Evolutionary conservation across 2,113 vertebrate genomes (phyloP).

Genomic region (Oxyruncus cristatus): DNA sequence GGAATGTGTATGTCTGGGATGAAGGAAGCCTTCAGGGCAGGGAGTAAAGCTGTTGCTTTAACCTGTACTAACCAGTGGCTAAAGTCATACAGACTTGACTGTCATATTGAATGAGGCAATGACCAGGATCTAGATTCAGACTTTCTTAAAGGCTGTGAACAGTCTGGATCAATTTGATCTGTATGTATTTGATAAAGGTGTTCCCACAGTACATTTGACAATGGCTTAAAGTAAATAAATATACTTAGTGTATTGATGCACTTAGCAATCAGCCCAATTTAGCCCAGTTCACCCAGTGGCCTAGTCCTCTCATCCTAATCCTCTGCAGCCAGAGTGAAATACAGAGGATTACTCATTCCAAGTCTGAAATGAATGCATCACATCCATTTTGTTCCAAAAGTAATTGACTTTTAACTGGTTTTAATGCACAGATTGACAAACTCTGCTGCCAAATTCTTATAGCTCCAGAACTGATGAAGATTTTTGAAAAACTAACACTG

Average conservation of each 20-base stretch:
- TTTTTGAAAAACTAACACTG: background rate
- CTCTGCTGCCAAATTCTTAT: background rate
- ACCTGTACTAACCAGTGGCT: background rate
- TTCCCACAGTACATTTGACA: background rate
- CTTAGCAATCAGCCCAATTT: background rate
- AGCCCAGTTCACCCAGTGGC: background rate
- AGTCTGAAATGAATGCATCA: background rate
- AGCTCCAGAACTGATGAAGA: background rate
- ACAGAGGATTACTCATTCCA: background rate
- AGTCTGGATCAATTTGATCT: background rate
- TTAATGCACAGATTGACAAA: background rate
- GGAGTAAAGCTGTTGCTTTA: background rate
- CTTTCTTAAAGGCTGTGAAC: background rate
- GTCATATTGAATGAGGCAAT: background rate
- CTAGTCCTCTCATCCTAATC: background rate
- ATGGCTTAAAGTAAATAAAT: background rate
- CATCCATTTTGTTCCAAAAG: background rate
- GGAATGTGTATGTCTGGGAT: rapidly evolving
- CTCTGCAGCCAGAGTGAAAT: background rate
- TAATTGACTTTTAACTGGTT: background rate
- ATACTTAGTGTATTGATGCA: background rate
- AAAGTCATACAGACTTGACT: background rate
- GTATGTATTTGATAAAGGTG: background rate
- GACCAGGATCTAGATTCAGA: background rate
- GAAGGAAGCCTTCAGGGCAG: background rate